phyloP scores from a whole-genome alignment of 2,113 vertebrate genomes.

The Hippocampus mohnikei region DNA sequence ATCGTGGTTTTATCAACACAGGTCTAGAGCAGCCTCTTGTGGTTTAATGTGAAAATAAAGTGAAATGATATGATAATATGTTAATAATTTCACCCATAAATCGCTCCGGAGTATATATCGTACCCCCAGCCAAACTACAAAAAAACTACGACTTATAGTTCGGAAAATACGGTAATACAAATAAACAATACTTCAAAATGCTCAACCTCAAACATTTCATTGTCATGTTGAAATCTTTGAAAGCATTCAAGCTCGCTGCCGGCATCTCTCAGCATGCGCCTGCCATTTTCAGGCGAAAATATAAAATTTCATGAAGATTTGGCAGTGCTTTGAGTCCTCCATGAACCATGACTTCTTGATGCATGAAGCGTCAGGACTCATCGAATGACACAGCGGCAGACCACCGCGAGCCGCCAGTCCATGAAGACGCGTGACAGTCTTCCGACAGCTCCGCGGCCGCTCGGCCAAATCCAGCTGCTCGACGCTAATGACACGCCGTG shows the following conservation, averaged over 20 bases:
- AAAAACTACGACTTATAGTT: too few species aligned
- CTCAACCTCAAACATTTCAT: neutral
- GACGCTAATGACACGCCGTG: conserved; percentile 37
- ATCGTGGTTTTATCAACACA: too few species aligned
- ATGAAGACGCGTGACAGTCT: neutral
- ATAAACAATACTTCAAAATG: neutral
- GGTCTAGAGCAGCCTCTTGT: too few species aligned
- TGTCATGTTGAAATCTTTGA: neutral
- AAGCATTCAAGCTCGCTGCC: neutral
- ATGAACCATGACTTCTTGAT: neutral
- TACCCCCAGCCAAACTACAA: too few species aligned
- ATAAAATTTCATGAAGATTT: neutral
- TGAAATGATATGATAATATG: too few species aligned
- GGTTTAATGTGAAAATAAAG: too few species aligned
- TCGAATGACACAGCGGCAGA: neutral
- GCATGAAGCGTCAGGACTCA: neutral
- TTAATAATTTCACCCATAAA: too few species aligned
- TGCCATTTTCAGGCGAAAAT: neutral
- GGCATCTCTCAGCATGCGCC: neutral
- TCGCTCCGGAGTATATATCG: too few species aligned
- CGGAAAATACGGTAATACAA: neutral
- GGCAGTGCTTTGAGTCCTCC: neutral
- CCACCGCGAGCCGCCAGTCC: neutral
- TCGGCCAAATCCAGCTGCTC: conserved; percentile 1
- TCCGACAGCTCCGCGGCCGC: neutral